Percentiles rank a stretch among this genome's conserved stretches.
Conservation (phyloP, 2,888 invertebrate genomes). For the Eupithecia tripunctaria region DNA sequence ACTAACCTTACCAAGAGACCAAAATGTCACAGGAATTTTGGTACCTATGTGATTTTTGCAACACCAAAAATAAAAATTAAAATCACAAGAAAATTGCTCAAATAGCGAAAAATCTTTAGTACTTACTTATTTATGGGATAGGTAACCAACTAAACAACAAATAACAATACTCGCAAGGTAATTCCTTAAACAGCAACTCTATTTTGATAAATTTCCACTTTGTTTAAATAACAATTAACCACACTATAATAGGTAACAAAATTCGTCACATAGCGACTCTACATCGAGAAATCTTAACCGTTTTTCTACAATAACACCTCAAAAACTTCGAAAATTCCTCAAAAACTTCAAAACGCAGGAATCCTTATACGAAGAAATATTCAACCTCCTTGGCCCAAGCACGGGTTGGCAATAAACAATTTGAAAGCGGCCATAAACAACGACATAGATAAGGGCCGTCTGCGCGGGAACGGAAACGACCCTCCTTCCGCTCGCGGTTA, state of each 20-base stretch:
- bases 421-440: conserved; percentile 43
- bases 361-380: neutral
- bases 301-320: neutral
- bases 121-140: too few species aligned
- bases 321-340: neutral
- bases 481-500: conserved; percentile 37
- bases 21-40: too few species aligned
- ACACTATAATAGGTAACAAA: too few species aligned
- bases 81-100: too few species aligned
- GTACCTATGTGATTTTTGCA: too few species aligned
- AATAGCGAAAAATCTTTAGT: too few species aligned
- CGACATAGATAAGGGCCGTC: conserved; percentile 44
- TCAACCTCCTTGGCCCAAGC: neutral
- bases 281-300: neutral
- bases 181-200: neutral
- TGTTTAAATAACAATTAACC: too few species aligned
- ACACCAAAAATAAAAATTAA: too few species aligned
- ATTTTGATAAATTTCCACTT: too few species aligned
- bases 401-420: conserved; percentile 24
- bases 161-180: neutral
- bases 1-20: too few species aligned
- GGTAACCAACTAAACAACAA: too few species aligned
- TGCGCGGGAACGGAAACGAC: conserved; percentile 46
- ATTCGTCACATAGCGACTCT: neutral
- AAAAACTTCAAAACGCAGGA: neutral